Base-by-base conservation (phyloP, 2,888 invertebrate genomes). In the Volucella inflata region DNA sequence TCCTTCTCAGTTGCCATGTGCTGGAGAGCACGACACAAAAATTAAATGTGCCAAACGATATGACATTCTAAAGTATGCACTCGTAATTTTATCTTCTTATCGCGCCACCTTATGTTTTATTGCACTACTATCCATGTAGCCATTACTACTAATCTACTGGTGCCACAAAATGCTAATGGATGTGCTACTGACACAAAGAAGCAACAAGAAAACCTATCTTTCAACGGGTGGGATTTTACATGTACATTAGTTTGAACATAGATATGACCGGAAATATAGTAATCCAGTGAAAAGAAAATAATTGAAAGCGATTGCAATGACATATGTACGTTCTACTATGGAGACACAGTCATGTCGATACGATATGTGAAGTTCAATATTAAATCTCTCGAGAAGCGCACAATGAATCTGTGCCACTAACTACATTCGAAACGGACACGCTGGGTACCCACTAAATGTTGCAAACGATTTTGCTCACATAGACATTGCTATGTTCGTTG, bases 351-450 rank as follows among this genome's bases (percentile, higher is more conserved):
- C 48, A 55, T 75, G 75, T 53, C 70, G 62, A 76, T 76, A 51
- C 74, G 51, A 64, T 75, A 75, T 75, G 59, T 80, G 80, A 85
- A 80, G 84, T 85, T 85, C 84, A 85, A 85, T 85, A 85, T 57
- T 85, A 60, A 85, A 80, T 67, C 84, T 76, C 80, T 85, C 76
- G 75, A 76, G 65, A 60, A 65, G 48, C 59, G 53, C 59, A 71
- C 68, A 70, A 62, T 74, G 60, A 67, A 67, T 85, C 70, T 71
- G 71, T 71, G 80, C 55, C 76, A 80, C 65, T 76, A 76, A 85
- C 80, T 85, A 55, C 84, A 80, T 65, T 79, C 80, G 79, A 85
- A 85, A 80, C 75, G 78, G 83, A 84, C 70, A 84, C 78, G 83
- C 83, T 84, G 83, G 78, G 62, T 75, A 48, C 57, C 83, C 59